phyloP scores from a whole-genome alignment of 2,888 invertebrate genomes.

The Drosophila melanosoma region DNA sequence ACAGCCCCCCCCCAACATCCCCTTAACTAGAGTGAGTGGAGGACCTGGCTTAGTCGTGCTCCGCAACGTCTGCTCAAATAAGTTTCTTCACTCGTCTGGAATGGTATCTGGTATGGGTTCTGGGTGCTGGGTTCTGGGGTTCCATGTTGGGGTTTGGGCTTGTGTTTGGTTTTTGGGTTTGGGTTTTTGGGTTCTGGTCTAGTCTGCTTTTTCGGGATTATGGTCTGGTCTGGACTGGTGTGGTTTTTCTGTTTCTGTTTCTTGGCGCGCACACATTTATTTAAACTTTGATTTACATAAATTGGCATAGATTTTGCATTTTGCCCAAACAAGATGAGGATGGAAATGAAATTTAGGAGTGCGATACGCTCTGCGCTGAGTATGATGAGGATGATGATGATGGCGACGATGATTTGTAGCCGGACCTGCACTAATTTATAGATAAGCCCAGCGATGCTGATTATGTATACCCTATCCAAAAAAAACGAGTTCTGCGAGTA shows the following conservation, averaged over 20 bases:
- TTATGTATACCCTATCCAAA: conserved; percentile 16
- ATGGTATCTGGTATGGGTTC: conserved; percentile 2
- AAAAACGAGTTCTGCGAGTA: background rate
- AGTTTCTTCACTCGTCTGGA: conserved; percentile 39
- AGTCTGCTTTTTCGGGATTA: conserved; percentile 12
- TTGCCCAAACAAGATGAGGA: conserved; percentile 7
- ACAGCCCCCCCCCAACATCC: background rate
- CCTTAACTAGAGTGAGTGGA: background rate
- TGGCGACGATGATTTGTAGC: conserved; percentile 54
- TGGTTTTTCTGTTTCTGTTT: conserved; percentile 23
- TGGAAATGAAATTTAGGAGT: background rate
- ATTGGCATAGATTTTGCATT: conserved; percentile 65
- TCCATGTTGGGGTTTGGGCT: background rate
- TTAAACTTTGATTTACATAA: conserved; percentile 71
- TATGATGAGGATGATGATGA: conserved; percentile 18
- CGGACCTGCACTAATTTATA: conserved; percentile 58
- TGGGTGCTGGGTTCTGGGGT: background rate
- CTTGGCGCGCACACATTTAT: conserved; percentile 53
- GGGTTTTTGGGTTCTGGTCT: conserved; percentile 1
- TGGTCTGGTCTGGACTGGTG: conserved; percentile 22
- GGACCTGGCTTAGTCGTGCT: conserved; percentile 28
- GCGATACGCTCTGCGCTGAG: background rate
- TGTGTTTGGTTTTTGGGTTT: background rate
- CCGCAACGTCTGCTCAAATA: conserved; percentile 57
- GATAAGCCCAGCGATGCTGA: conserved; percentile 52